A percentile compares a stretch with the other conserved stretches of the same genome.
Conservation (phyloP, 2,797 vertebrate genomes). For the Hypotaenidia okinawae region DNA sequence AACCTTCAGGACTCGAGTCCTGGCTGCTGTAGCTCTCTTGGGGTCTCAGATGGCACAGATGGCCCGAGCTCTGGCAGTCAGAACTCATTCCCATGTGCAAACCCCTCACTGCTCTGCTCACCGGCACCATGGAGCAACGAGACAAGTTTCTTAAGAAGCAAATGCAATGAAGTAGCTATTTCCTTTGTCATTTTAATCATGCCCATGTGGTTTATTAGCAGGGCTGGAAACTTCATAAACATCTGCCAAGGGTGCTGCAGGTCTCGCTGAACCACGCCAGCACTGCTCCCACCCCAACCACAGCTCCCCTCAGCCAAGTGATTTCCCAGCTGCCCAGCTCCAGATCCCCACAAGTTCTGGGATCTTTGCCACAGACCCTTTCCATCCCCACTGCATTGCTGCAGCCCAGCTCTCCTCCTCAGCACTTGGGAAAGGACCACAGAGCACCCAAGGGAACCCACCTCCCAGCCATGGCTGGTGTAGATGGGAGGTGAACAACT, state of each 20-base stretch:
- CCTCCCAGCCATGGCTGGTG: background rate
- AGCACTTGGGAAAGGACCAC: background rate
- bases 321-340: background rate
- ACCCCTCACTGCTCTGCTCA: background rate
- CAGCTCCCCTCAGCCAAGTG: background rate
- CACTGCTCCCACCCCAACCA: background rate
- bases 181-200: conserved; percentile 14
- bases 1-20: fast-evolving
- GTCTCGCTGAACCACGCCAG: background rate
- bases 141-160: background rate
- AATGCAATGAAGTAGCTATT: background rate
- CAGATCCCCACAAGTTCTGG: background rate
- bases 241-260: background rate
- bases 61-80: fast-evolving
- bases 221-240: conserved; percentile 9
- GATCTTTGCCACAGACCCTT: background rate
- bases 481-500: background rate
- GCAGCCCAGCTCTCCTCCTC: background rate
- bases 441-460: background rate
- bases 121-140: background rate
- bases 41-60: fast-evolving
- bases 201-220: background rate
- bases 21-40: background rate
- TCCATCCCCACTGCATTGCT: background rate
- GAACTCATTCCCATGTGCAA: background rate